Evolutionary conservation across 2,113 vertebrate species (phyloP).

Genomic region (Platysternon megacephalum): DNA sequence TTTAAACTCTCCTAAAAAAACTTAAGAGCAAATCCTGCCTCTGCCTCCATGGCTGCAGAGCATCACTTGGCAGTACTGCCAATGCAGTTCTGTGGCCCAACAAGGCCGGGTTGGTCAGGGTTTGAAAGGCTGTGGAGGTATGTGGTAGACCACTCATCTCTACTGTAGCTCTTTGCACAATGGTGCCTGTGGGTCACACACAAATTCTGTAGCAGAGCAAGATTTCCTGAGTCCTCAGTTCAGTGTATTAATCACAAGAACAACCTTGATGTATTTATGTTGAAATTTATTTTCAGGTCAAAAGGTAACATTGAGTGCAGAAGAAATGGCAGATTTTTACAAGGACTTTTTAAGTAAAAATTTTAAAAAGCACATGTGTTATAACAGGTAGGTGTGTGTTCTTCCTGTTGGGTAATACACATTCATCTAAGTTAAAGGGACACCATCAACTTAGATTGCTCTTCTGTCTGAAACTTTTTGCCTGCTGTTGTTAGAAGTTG

Average conservation of each 20-base stretch:
- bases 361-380: conserved; percentile 85
- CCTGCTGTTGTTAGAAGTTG: background rate
- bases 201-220: background rate
- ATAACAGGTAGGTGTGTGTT: conserved; percentile 88
- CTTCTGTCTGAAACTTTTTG: background rate
- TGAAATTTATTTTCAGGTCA: conserved; percentile 81
- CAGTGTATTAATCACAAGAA: background rate
- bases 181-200: background rate
- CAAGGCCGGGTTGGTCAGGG: background rate
- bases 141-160: background rate
- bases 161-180: background rate
- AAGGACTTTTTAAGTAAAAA: conserved; percentile 92
- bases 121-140: background rate
- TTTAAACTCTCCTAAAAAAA: background rate
- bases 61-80: background rate
- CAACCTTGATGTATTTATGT: conserved; percentile 1
- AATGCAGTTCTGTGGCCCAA: background rate
- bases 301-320: conserved; percentile 82
- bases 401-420: background rate
- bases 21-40: background rate
- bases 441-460: background rate
- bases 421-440: background rate
- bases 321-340: conserved; percentile 96
- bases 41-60: background rate
- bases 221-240: background rate